These are phyloP conservation scores for Corythoichthys intestinalis DNA, from an alignment of 2,113 vertebrate genomes.

Conservation along the genomic window DNA sequence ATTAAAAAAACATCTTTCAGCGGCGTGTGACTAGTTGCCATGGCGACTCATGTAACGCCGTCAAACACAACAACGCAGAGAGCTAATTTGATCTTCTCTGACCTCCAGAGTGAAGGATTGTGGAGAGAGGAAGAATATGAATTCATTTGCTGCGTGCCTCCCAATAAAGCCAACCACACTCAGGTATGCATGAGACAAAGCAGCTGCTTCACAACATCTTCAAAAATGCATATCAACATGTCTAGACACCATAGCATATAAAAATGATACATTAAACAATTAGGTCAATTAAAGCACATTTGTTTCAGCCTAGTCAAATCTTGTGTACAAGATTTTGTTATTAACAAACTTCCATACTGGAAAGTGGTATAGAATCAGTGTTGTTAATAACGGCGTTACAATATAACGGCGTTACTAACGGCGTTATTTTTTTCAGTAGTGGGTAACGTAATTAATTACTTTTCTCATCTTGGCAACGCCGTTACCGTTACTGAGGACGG, in stretches of 20 bases:
- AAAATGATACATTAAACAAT: background rate
- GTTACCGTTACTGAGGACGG: too few relatives aligned
- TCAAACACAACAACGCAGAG: slow-evolving; percentile 55
- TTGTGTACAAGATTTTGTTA: background rate
- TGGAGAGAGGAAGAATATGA: slow-evolving; percentile 41
- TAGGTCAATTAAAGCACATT: background rate
- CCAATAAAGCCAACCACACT: slow-evolving; percentile 34
- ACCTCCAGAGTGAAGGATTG: slow-evolving; percentile 59
- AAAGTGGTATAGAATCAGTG: too few relatives aligned
- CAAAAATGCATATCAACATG: background rate
- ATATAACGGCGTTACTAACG: too few relatives aligned
- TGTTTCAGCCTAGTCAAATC: background rate
- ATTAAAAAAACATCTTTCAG: slow-evolving; percentile 58
- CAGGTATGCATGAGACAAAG: slow-evolving; percentile 30
- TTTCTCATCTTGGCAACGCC: too few relatives aligned
- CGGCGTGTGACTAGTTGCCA: slow-evolving; percentile 69
- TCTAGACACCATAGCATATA: background rate
- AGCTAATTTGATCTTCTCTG: slow-evolving; percentile 63
- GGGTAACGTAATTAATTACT: too few relatives aligned
- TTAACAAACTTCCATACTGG: too few relatives aligned
- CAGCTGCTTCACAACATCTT: slow-evolving; percentile 26
- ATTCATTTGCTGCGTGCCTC: slow-evolving; percentile 45
- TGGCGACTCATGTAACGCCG: slow-evolving; percentile 62
- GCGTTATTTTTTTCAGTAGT: too few relatives aligned
- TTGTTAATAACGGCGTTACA: too few relatives aligned